Conservation (phyloP, 2,113 vertebrate species). For the Amphiprion ocellaris region DNA sequence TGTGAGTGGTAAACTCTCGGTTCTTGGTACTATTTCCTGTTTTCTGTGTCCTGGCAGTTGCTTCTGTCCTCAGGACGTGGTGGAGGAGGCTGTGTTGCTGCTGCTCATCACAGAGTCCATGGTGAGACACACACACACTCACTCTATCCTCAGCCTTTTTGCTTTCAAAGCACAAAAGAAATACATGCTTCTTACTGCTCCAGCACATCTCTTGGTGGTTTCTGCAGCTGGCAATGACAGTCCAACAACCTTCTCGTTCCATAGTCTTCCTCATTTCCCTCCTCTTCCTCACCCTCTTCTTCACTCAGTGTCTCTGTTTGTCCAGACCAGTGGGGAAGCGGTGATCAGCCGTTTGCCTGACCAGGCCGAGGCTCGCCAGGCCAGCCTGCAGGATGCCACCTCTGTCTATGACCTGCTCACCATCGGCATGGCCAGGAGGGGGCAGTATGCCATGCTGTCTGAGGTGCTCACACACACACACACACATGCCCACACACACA, state of each 20-base stretch:
- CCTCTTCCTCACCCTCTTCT: not conserved
- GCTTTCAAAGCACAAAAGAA: not conserved
- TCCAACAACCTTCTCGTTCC: not conserved
- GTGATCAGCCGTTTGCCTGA: conserved; percentile 96
- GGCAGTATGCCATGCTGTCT: conserved; percentile 97
- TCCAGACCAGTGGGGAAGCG: conserved; percentile 92
- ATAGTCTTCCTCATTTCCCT: not conserved
- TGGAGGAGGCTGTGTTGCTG: conserved; percentile 96
- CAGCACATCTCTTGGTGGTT: too few species aligned
- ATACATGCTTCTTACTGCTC: not conserved
- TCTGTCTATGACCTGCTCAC: conserved; percentile 96
- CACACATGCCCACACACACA: conserved; percentile 6
- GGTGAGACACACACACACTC: conserved; percentile 86
- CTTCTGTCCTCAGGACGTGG: conserved; percentile 97
- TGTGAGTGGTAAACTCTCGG: conserved; percentile 57
- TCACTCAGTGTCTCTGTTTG: conserved; percentile 14
- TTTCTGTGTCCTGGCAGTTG: conserved; percentile 87
- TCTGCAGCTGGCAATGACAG: too few species aligned
- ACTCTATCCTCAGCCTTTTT: not conserved
- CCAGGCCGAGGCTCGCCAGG: conserved; percentile 89
- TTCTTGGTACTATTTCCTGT: conserved; percentile 63
- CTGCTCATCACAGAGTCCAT: conserved; percentile 97
- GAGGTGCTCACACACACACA: conserved; percentile 86
- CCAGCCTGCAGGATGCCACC: conserved; percentile 91
- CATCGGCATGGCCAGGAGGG: conserved; percentile 96